Base-by-base conservation (phyloP, 2,113 vertebrate species). In the Lucifuga dentata region DNA sequence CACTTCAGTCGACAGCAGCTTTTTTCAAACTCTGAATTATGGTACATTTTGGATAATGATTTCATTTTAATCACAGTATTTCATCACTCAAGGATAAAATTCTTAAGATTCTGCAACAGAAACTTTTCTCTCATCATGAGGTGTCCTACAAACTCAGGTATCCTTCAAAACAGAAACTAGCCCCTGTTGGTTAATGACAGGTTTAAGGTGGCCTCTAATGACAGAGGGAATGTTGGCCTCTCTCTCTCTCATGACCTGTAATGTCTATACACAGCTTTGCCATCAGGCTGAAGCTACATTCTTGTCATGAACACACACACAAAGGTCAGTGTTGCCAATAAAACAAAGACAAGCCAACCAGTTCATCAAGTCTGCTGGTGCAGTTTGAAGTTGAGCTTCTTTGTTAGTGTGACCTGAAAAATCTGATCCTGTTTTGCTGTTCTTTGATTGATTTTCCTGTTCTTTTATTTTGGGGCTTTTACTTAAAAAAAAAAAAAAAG, bases 271-370 rank as follows among this genome's bases (percentile, higher is more conserved):
- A 17, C 55, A 50, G 63, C 66, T 52, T 59, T 67, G 62, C 72
- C 49, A 60, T 79, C 38, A 61, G 17, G 45, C 2, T 64, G 53
- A 72, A 69, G 58, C 35, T 16, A 16, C 68, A 81, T 75, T 68
- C 71, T 66, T 83, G 78, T 70, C 74, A 78, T 32, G 66, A n/a
- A n/a, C n/a, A n/a, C 78, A 69, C 5, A 43, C 55, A 60, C 12
- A 75, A 72, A 78, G 39, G 65, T 65, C 58, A 76, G 36, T 60
- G 61, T 46, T 78, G 32, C 19, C 46, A 41, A 20, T 58, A 69
- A 73, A 80, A 87, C 67, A 81, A 71, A 64, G 39, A 70, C 19
- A 49, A 68, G 38, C 4, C 67, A 73, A 81, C 62, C 46, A 59
- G 79, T 61, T 55, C 39, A 65, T 46, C 46, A 49, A 44, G 58